Conservation (phyloP, 2,113 vertebrate species). For the Colossoma macropomum region DNA sequence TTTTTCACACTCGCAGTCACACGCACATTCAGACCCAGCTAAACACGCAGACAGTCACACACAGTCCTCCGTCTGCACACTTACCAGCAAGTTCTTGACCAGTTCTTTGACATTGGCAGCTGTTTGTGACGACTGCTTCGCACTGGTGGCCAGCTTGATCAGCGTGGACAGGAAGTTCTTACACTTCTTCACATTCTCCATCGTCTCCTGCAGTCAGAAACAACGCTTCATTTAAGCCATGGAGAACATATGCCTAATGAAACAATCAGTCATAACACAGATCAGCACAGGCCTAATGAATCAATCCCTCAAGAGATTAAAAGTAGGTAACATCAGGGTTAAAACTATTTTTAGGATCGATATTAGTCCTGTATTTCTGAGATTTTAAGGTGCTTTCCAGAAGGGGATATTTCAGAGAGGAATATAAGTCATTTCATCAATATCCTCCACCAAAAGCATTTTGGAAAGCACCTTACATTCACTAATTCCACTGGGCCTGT, state of each 20-base stretch:
- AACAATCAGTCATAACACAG: neutral
- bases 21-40: neutral
- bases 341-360: neutral
- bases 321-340: neutral
- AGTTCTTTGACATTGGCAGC: slow-evolving; percentile 93
- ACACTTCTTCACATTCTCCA: slow-evolving; percentile 99
- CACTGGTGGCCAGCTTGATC: slow-evolving; percentile 95
- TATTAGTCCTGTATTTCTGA: neutral
- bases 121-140: slow-evolving; percentile 93
- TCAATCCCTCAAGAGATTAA: neutral
- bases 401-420: neutral
- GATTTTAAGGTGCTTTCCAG: neutral
- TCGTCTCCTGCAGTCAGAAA: slow-evolving; percentile 84
- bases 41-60: neutral
- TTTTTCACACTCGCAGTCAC: neutral
- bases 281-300: neutral
- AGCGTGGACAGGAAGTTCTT: slow-evolving; percentile 96
- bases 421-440: neutral
- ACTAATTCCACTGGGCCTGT: neutral
- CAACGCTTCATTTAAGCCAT: neutral
- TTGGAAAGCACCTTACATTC: slow-evolving; percentile 13
- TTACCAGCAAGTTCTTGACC: slow-evolving; percentile 94
- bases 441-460: neutral
- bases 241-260: neutral
- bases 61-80: slow-evolving; percentile 50